Evolutionary conservation across 2,797 vertebrate species (phyloP).

Genomic region (Orestias chungarensis): DNA sequence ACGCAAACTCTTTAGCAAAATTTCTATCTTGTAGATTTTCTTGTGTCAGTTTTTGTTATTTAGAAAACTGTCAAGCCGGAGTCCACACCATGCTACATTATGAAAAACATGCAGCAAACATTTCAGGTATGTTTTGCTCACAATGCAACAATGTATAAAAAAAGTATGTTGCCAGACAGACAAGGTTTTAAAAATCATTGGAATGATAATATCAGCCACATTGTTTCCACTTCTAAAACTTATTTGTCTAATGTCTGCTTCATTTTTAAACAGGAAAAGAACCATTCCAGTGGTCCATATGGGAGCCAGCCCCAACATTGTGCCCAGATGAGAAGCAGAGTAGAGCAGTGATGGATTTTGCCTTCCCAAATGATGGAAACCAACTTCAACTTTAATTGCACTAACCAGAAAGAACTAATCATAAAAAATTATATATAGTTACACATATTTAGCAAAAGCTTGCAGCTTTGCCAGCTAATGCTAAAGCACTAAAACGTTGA

Average conservation of each 20-base stretch:
- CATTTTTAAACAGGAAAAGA: neutral
- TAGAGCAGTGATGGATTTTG: no score
- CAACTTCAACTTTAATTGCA: no score
- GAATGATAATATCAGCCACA: neutral
- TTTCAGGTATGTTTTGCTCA: neutral
- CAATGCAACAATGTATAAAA: neutral
- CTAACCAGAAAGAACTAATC: no score
- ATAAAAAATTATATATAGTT: no score
- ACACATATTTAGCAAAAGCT: no score
- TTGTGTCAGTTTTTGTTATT: neutral
- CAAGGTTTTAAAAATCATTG: neutral
- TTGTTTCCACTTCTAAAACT: neutral
- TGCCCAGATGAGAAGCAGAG: no score
- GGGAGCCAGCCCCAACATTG: no score
- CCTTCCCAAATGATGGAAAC: no score
- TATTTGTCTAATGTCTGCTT: neutral
- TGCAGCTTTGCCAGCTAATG: no score
- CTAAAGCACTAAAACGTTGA: no score
- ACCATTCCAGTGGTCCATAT: neutral
- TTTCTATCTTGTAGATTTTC: neutral
- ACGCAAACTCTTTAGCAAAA: neutral
- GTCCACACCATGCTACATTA: neutral
- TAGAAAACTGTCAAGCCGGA: neutral
- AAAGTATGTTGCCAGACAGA: neutral
- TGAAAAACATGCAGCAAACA: neutral